These are phyloP conservation scores for Sericinus montela DNA, from an alignment of 2,888 invertebrate species.

Conservation along the genomic window DNA sequence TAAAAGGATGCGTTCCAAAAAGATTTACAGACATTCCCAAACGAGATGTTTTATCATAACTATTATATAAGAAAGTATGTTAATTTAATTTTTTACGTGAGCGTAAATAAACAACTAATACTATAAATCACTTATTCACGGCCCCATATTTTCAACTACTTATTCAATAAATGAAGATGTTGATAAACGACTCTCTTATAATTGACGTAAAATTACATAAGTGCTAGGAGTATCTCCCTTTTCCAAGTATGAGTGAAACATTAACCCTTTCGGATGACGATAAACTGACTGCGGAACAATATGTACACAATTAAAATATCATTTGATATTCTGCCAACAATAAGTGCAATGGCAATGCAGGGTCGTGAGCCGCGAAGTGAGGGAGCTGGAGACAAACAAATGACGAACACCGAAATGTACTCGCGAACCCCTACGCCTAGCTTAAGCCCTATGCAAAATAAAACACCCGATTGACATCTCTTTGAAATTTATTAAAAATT, in stretches of 20 bases:
- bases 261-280: conserved; percentile 13
- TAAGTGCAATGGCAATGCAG: conserved; percentile 54
- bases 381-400: conserved; percentile 63
- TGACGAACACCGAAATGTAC: conserved; percentile 77
- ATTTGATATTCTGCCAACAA: conserved; percentile 70
- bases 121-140: too few species aligned
- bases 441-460: conserved; percentile 77
- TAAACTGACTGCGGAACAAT: conserved; percentile 28
- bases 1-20: too few species aligned
- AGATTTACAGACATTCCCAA: too few species aligned
- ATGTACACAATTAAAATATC: conserved; percentile 52
- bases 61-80: too few species aligned
- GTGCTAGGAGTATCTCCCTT: background rate
- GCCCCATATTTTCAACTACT: too few species aligned
- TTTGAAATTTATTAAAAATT: conserved; percentile 79
- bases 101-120: too few species aligned
- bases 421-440: conserved; percentile 59
- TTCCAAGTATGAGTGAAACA: background rate
- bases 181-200: background rate
- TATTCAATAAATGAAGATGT: conserved; percentile 5
- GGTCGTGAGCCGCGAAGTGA: conserved; percentile 21
- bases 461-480: conserved; percentile 77
- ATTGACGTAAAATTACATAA: conserved; percentile 12
- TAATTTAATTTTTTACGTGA: too few species aligned
- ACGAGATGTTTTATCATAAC: too few species aligned